phyloP scores from a whole-genome alignment of 2,113 vertebrate genomes.

The Hippocampus abdominalis region DNA sequence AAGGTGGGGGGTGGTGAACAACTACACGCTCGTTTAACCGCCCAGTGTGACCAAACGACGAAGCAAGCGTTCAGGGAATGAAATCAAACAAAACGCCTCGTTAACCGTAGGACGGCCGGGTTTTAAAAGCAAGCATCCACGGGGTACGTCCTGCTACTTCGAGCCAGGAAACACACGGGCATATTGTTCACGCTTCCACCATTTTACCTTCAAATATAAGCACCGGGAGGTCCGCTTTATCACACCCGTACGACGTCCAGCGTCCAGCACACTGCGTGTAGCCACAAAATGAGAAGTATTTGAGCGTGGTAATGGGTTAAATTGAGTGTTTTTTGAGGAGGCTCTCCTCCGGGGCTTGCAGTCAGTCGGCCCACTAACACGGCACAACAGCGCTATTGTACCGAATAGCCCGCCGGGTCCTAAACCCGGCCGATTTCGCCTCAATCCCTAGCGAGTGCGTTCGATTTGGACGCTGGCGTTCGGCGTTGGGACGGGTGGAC shows the following conservation, averaged over 20 bases:
- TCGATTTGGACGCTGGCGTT: conserved; percentile 4
- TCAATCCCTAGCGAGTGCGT: conserved; percentile 48
- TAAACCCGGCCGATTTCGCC: conserved; percentile 77
- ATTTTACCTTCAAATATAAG: conserved; percentile 62
- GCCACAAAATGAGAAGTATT: neutral
- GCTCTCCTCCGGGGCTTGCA: conserved; percentile 34
- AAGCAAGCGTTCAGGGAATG: neutral
- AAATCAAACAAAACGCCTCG: neutral
- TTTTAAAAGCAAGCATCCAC: conserved; percentile 52
- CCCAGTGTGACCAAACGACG: neutral
- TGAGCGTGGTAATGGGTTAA: neutral
- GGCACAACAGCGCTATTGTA: conserved; percentile 91
- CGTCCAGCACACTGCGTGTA: neutral
- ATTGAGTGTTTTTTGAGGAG: conserved; percentile 22
- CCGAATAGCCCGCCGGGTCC: conserved; percentile 76
- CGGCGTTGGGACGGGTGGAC: neutral
- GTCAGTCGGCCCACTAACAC: conserved; percentile 62
- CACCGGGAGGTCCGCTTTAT: conserved; percentile 19
- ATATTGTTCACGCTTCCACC: conserved; percentile 59
- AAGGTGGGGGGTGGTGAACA: neutral
- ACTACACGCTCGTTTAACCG: neutral
- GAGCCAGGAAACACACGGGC: conserved; percentile 54
- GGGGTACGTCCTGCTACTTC: conserved; percentile 56
- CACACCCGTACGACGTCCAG: neutral
- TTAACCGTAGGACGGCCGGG: conserved; percentile 36